Evolutionary conservation across 2,888 invertebrate genomes (phyloP), one percentile per base, ranked within the genome.

Genomic region (Melanostoma scalare): DNA sequence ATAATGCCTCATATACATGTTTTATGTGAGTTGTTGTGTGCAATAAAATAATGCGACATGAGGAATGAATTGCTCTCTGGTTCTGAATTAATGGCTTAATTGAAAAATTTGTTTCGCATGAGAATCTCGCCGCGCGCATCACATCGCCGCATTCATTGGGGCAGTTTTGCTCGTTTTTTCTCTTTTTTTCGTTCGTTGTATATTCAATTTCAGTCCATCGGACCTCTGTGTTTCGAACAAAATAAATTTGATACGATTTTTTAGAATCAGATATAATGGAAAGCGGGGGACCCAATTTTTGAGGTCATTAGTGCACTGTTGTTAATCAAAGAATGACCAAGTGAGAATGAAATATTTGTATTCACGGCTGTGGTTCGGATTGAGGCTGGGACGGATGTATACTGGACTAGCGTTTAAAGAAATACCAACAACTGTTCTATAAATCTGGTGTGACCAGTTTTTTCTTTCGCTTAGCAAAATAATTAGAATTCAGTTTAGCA

Each of bases 71-170:
- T 78, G 82, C 78, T 76, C 75, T 73, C 65, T 58, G 71, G 74
- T 53, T 89, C 85, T 88, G 89, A 90, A 89, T 89, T 89, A 90
- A 90, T 89, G 88, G 89, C 89, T 90, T 90, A 89, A 90, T 90
- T 90, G 90, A 90, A 90, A 89, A 90, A 89, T 90, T 89, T 89
- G 87, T 88, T 87, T 87, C 89, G 87, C 88, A 88, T 86, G 87
- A 87, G 87, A 88, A 87, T 87, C 86, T 86, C 78, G 61, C 86
- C 78, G 75, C 80, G 36, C 35, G 48, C 20, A 50, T 61, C 44
- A 52, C 58, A 44, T 20, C 20, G 20, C 20, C 50, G 42, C 8
- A 30, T 46, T 8, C 61, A 6, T 44, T 46, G 10, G 53, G 36
- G 6, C 20, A 20, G 20, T 33, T 10, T 40, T 38, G 35, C 36